A percentile compares a stretch with the other conserved stretches of the same genome.
phyloP scores from a whole-genome alignment of 2,797 vertebrate genomes.

The Cheirogaleus major region DNA sequence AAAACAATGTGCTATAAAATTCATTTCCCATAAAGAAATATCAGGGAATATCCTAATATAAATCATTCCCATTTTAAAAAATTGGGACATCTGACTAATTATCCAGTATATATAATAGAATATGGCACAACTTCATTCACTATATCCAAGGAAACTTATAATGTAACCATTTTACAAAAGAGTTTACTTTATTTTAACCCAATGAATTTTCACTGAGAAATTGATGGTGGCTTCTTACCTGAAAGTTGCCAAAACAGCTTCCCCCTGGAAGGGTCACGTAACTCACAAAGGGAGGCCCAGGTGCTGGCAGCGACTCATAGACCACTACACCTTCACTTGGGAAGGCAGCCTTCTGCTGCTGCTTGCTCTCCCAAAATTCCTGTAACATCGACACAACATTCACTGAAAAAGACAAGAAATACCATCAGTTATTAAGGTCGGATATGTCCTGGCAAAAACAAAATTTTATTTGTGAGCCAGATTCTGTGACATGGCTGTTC shows the following conservation, averaged over 20 bases:
- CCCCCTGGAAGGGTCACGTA: conserved; percentile 95
- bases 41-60: neutral
- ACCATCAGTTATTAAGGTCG: neutral
- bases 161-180: neutral
- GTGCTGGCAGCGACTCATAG: conserved; percentile 91
- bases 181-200: neutral
- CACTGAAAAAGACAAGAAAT: conserved; percentile 86
- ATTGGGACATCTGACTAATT: neutral
- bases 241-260: conserved; percentile 95
- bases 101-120: neutral
- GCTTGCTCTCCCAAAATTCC: conserved; percentile 95
- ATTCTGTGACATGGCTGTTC: neutral
- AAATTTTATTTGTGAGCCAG: neutral
- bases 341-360: conserved; percentile 83
- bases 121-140: neutral
- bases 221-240: conserved; percentile 84
- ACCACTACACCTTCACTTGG: conserved; percentile 88
- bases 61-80: neutral
- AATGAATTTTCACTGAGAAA: neutral
- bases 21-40: conserved; percentile 25
- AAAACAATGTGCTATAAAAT: neutral
- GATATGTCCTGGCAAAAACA: neutral
- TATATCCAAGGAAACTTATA: neutral
- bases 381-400: conserved; percentile 94
- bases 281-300: conserved; percentile 91